phyloP scores from a whole-genome alignment of 2,888 invertebrate genomes.

The Dugesia japonica region DNA sequence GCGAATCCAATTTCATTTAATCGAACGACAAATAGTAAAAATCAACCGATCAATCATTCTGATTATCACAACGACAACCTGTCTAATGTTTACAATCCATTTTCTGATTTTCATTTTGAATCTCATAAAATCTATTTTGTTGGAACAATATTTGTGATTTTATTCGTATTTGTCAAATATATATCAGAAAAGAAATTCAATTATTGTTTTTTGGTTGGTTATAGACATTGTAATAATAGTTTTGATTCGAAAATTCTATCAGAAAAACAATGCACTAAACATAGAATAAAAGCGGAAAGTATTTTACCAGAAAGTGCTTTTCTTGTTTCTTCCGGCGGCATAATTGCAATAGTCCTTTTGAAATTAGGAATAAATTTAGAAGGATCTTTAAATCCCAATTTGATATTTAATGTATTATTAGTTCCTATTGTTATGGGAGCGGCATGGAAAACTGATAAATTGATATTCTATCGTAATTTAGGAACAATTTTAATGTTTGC shows the following conservation, averaged over 20 bases:
- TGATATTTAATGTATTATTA: not conserved
- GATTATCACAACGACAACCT: too few relatives aligned
- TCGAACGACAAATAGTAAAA: not conserved
- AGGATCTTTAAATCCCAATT: not conserved
- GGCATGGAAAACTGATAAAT: not conserved
- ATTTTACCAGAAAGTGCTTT: not conserved
- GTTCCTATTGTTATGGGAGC: conserved; percentile 3
- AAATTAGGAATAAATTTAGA: not conserved
- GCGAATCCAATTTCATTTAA: not conserved
- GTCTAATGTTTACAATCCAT: not conserved
- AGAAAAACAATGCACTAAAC: not conserved
- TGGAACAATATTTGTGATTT: not conserved
- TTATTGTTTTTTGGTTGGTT: not conserved
- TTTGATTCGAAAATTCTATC: not conserved
- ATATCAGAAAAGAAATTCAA: not conserved
- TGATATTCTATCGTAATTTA: not conserved
- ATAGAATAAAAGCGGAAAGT: not conserved
- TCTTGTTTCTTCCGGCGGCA: not conserved
- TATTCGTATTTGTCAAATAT: not conserved
- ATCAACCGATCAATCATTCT: too few relatives aligned
- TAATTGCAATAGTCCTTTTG: not conserved
- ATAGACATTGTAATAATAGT: not conserved
- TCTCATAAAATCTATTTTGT: not conserved
- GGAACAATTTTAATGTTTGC: conserved; percentile 1
- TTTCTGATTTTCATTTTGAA: not conserved